These are phyloP conservation scores for Lycocerus yunnanus DNA, from an alignment of 2,888 invertebrate species.

Conservation along the genomic window DNA sequence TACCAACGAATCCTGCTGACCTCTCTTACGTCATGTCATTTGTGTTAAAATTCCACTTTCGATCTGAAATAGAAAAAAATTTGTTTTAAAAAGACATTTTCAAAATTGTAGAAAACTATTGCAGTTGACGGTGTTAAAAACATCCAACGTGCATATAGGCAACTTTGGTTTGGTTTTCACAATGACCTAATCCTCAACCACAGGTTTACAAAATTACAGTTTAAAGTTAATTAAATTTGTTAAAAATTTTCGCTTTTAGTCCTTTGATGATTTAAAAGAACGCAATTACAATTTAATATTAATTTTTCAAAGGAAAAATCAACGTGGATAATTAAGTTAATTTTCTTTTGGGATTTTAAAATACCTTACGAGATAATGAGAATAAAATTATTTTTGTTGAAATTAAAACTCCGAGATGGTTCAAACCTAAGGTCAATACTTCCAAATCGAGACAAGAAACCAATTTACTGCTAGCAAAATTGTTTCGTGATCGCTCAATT, in stretches of 20 bases:
- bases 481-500: background rate
- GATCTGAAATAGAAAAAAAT: constrained; percentile 12
- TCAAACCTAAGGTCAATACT: background rate
- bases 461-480: background rate
- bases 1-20: constrained; percentile 38
- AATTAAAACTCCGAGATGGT: background rate
- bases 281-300: background rate
- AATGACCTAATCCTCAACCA: too few relatives aligned
- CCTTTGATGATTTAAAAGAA: background rate
- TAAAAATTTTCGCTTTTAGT: too few relatives aligned
- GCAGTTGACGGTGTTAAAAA: too few relatives aligned
- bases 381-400: background rate
- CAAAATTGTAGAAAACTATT: too few relatives aligned
- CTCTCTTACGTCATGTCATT: constrained; percentile 36
- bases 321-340: background rate
- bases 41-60: constrained; percentile 19
- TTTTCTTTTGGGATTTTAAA: background rate
- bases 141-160: too few relatives aligned
- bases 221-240: too few relatives aligned
- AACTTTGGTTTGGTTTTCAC: too few relatives aligned
- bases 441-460: background rate
- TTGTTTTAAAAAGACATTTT: too few relatives aligned
- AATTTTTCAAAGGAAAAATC: background rate
- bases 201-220: too few relatives aligned
- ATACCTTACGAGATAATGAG: background rate